Evolutionary conservation across 1,140 invertebrate species (phyloP).

Genomic region (Drosophila arawakana): DNA sequence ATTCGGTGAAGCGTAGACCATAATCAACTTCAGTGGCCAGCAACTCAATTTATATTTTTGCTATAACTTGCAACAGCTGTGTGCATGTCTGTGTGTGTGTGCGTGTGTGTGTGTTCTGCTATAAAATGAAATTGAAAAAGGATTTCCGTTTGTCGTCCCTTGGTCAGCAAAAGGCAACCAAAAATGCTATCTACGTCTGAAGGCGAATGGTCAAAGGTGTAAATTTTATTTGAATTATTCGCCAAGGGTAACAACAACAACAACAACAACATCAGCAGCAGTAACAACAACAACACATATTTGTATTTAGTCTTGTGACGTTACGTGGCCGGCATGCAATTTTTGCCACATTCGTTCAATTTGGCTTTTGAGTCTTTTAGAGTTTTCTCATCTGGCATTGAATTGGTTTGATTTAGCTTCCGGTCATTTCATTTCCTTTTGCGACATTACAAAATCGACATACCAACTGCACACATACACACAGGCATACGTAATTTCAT

Average conservation of each 20-base stretch:
- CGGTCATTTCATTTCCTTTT: conserved; percentile 77
- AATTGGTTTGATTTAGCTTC: conserved; percentile 78
- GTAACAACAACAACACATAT: conserved; percentile 18
- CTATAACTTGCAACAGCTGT: conserved; percentile 70
- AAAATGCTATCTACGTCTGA: conserved; percentile 46
- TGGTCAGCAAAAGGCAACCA: conserved; percentile 59
- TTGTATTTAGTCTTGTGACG: conserved; percentile 52
- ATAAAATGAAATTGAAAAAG: conserved; percentile 79
- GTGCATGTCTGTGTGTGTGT: conserved; percentile 22
- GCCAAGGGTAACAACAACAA: conserved; percentile 58
- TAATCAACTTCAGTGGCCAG: conserved; percentile 80
- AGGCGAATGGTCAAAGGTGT: conserved; percentile 59
- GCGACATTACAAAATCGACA: conserved; percentile 17
- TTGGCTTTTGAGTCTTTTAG: conserved; percentile 37
- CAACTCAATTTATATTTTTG: conserved; percentile 78
- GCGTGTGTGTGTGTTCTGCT: conserved; percentile 32
- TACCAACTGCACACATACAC: background rate
- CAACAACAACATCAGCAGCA: conserved; percentile 21
- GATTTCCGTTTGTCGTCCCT: conserved; percentile 75
- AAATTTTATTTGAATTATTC: conserved; percentile 82
- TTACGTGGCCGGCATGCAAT: conserved; percentile 58
- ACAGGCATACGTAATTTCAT: background rate
- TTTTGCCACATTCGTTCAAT: conserved; percentile 44
- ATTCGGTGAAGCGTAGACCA: conserved; percentile 78
- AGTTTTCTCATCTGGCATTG: conserved; percentile 45